These are phyloP conservation scores for Tamias sibiricus DNA, from an alignment of 2,113 vertebrate species.

Conservation along the genomic window DNA sequence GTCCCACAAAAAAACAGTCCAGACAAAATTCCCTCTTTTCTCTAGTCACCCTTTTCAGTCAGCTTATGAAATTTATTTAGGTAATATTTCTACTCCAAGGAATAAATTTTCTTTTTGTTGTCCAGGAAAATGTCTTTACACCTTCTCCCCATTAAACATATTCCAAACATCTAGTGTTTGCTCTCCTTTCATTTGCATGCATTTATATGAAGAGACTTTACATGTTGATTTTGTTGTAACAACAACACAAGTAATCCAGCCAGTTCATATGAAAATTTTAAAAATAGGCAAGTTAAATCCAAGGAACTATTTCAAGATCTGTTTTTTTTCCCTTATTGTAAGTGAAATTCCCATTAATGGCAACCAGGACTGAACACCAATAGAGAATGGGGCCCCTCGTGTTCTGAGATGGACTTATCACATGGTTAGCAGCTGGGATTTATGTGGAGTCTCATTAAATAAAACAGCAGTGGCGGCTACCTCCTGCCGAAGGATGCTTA, in stretches of 20 bases:
- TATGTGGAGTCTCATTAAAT: constrained; percentile 86
- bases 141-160: neutral
- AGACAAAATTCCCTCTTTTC: neutral
- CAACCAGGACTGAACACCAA: constrained; percentile 1
- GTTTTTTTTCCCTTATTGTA: constrained; percentile 29
- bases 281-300: neutral
- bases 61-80: neutral
- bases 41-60: neutral
- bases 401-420: constrained; percentile 83
- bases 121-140: neutral
- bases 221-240: neutral
- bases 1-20: neutral
- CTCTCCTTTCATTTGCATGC: neutral
- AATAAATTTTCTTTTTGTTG: neutral
- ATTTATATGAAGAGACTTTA: constrained; percentile 8
- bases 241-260: neutral
- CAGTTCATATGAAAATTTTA: neutral
- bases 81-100: neutral
- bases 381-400: constrained; percentile 80
- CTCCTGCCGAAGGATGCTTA: constrained; percentile 82
- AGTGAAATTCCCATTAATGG: constrained; percentile 69
- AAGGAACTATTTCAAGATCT: constrained; percentile 47
- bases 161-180: neutral
- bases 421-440: constrained; percentile 87
- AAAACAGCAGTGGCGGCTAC: constrained; percentile 87